These are phyloP conservation scores for Polietes domitor DNA, from an alignment of 2,888 invertebrate genomes.

Conservation along the genomic window DNA sequence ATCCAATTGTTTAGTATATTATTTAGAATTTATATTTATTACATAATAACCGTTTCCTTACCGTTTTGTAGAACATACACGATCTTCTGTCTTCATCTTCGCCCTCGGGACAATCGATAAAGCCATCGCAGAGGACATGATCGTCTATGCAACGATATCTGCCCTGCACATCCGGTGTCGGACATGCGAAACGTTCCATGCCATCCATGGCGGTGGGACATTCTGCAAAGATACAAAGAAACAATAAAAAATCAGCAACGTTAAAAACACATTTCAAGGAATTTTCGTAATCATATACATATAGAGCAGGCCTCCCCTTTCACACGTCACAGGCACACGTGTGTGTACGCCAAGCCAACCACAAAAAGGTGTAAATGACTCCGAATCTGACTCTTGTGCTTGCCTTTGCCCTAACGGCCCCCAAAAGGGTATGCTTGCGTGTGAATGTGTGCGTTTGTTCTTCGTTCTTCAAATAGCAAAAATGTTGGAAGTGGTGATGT, in stretches of 20 bases:
- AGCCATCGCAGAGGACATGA: constrained; percentile 96
- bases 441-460: background rate
- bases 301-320: no score
- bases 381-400: constrained; percentile 9
- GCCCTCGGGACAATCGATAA: constrained; percentile 95
- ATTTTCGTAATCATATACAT: no score
- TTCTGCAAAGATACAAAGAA: constrained; percentile 84
- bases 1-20: no score
- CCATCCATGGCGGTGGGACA: constrained; percentile 96
- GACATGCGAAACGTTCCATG: constrained; percentile 97
- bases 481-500: background rate
- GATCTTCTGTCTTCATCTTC: constrained; percentile 96
- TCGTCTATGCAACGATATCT: constrained; percentile 97
- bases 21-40: no score
- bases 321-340: background rate
- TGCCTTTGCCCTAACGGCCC: background rate
- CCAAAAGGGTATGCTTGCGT: background rate
- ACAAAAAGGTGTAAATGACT: constrained; percentile 26
- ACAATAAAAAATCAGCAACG: background rate
- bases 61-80: constrained; percentile 99
- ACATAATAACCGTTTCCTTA: no score
- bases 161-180: constrained; percentile 94
- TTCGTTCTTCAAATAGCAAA: background rate
- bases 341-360: background rate
- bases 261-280: no score